Conservation (phyloP, 2,797 vertebrate species). For the Pangasius krempfi region DNA sequence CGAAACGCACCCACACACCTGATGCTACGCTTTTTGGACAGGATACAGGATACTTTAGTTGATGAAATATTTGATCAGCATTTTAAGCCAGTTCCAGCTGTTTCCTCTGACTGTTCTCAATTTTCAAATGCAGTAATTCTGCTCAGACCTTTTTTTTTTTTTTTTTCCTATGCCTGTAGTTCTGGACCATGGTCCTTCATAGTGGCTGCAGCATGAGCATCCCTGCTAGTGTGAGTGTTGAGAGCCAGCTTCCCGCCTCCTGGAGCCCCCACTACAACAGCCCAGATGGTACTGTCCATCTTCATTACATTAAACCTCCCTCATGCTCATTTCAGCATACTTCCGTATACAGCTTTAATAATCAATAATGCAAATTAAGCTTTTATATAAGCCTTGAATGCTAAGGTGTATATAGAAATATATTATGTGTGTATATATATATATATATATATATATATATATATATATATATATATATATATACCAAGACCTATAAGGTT, state of each 20-base stretch:
- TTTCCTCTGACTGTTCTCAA: not conserved
- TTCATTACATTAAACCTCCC: slow-evolving; percentile 1
- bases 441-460: too few relatives aligned
- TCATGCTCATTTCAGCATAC: slow-evolving; percentile 56
- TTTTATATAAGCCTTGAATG: not conserved
- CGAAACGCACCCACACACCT: slow-evolving; percentile 28
- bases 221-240: slow-evolving; percentile 66
- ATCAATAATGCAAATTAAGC: not conserved
- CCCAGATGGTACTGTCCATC: slow-evolving; percentile 70
- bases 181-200: slow-evolving; percentile 76
- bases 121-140: not conserved
- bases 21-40: not conserved
- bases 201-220: slow-evolving; percentile 74
- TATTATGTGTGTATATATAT: too few relatives aligned
- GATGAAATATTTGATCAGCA: not conserved
- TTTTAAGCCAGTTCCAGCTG: not conserved
- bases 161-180: slow-evolving; percentile 38
- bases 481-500: too few relatives aligned
- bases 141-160: not conserved
- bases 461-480: too few relatives aligned
- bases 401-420: too few relatives aligned
- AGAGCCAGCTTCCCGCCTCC: slow-evolving; percentile 71
- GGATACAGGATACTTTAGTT: not conserved
- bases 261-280: slow-evolving; percentile 71
- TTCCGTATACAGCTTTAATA: not conserved